These are phyloP conservation scores for Leistus spinibarbis DNA, from an alignment of 2,888 invertebrate species.

Conservation along the genomic window DNA sequence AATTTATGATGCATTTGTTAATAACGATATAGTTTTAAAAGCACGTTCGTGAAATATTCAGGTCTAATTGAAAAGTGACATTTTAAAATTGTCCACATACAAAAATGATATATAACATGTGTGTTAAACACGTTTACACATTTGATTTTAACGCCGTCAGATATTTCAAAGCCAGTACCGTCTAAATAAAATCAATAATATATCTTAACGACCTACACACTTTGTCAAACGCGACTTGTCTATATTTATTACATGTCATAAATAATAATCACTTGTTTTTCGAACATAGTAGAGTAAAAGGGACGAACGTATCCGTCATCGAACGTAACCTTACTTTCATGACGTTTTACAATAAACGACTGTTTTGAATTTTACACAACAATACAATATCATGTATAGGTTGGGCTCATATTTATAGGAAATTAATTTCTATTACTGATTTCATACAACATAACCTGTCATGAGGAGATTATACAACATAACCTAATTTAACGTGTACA, in stretches of 20 bases:
- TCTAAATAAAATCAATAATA: constrained; percentile 37
- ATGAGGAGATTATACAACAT: too few species aligned
- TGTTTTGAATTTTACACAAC: background rate
- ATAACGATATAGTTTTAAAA: background rate
- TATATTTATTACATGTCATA: constrained; percentile 24
- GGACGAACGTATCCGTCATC: background rate
- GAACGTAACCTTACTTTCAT: background rate
- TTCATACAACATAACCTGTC: too few species aligned
- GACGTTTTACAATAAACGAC: background rate
- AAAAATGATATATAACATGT: constrained; percentile 31
- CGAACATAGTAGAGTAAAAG: background rate
- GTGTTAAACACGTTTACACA: constrained; percentile 37
- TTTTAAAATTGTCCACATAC: constrained; percentile 27
- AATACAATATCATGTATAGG: background rate
- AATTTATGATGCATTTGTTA: background rate
- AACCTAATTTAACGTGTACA: too few species aligned
- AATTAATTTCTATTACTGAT: too few species aligned
- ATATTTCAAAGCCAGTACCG: constrained; percentile 28
- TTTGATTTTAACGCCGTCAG: constrained; percentile 33
- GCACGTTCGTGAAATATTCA: constrained; percentile 21
- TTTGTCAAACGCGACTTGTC: constrained; percentile 23
- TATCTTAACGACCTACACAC: constrained; percentile 29
- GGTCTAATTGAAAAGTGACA: constrained; percentile 34
- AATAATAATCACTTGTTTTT: constrained; percentile 19
- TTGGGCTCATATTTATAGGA: background rate